Conservation (phyloP, 30 jellyfish, hydroid and myxozoan species). For the Turritopsis dohrnii region DNA sequence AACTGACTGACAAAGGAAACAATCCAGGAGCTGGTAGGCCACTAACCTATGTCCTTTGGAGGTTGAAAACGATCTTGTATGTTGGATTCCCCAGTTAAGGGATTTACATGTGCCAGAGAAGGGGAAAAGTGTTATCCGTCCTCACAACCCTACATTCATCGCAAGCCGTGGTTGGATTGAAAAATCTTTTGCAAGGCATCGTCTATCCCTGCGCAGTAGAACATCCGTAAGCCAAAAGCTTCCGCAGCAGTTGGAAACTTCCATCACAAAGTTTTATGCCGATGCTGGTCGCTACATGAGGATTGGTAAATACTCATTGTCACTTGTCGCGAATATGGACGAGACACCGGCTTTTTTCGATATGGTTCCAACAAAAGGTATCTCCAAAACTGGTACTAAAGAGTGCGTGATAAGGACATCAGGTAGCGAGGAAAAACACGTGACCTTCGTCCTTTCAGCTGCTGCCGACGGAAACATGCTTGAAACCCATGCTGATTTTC, state of each 20-base stretch:
- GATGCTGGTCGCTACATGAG: too few relatives aligned
- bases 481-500: too few relatives aligned
- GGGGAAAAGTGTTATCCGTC: neutral
- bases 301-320: too few relatives aligned
- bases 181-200: too few relatives aligned
- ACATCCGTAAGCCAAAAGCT: too few relatives aligned
- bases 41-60: neutral
- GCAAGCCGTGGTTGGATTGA: constrained; percentile 1
- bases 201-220: too few relatives aligned
- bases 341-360: too few relatives aligned
- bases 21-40: too few relatives aligned
- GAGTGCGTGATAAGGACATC: constrained; percentile 1
- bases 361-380: constrained; percentile 11
- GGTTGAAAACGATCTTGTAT: neutral
- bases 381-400: neutral
- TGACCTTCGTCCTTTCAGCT: constrained; percentile 5
- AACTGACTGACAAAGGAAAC: neutral
- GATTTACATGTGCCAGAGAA: constrained; percentile 6
- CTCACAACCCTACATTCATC: constrained; percentile 2
- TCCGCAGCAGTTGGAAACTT: too few relatives aligned
- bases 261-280: too few relatives aligned
- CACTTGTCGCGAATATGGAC: too few relatives aligned
- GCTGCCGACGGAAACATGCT: constrained; percentile 7
- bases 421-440: constrained; percentile 13
- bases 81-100: neutral